phyloP scores from a whole-genome alignment of 2,113 vertebrate species.

The Myxocyprinus asiaticus region DNA sequence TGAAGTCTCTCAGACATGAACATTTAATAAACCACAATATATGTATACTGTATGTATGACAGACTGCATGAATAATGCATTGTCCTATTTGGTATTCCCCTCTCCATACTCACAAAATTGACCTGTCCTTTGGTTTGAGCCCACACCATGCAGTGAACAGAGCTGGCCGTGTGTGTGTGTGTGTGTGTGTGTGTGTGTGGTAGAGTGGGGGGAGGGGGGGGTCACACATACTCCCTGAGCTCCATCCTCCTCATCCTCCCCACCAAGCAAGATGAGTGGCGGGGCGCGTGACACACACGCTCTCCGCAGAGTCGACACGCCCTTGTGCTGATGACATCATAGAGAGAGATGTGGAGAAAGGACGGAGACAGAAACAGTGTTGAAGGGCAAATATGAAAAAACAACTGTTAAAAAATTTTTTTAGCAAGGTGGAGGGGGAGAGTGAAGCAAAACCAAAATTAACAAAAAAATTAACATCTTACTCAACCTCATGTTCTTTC shows the following conservation, averaged over 20 bases:
- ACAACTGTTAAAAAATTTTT: background rate
- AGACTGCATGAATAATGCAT: slow-evolving; percentile 1
- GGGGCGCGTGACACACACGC: slow-evolving; percentile 67
- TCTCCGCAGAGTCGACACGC: slow-evolving; percentile 63
- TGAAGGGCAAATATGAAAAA: slow-evolving; percentile 6
- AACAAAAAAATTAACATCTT: too few species aligned
- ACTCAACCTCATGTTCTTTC: too few species aligned
- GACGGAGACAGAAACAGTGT: slow-evolving; percentile 24
- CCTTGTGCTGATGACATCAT: slow-evolving; percentile 72
- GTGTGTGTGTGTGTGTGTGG: slow-evolving; percentile 40
- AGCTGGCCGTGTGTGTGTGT: slow-evolving; percentile 38
- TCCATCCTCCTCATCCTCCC: slow-evolving; percentile 75
- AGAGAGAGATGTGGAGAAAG: slow-evolving; percentile 22
- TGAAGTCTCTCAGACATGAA: background rate
- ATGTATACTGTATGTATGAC: background rate
- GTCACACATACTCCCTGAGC: slow-evolving; percentile 78
- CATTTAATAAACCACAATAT: background rate
- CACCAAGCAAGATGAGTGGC: slow-evolving; percentile 74
- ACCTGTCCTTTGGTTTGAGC: slow-evolving; percentile 4
- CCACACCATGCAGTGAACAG: slow-evolving; percentile 37
- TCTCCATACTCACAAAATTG: background rate
- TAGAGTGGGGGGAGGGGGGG: slow-evolving; percentile 13
- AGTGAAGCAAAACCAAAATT: background rate
- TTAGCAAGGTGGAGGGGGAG: background rate
- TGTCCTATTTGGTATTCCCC: background rate